These are phyloP conservation scores for Labeo rohita DNA, from an alignment of 2,113 vertebrate species.

Conservation along the genomic window DNA sequence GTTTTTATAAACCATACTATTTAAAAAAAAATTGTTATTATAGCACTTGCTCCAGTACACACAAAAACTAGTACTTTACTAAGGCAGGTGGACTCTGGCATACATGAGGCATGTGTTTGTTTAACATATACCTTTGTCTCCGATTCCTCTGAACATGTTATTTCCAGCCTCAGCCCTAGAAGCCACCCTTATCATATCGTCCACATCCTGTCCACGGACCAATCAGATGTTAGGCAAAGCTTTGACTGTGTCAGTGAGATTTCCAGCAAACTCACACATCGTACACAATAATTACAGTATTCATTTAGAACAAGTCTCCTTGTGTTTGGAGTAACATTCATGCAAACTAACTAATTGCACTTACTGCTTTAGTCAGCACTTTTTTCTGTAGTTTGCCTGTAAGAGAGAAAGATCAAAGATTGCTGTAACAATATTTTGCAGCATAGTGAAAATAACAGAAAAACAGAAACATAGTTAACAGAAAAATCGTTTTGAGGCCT, in stretches of 20 bases:
- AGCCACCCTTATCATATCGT: slow-evolving; percentile 75
- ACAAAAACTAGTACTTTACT: neutral
- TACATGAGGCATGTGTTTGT: neutral
- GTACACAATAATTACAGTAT: neutral
- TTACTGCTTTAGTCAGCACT: slow-evolving; percentile 67
- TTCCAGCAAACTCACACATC: neutral
- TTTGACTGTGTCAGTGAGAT: neutral
- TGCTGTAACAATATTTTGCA: neutral
- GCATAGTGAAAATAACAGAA: slow-evolving; percentile 2
- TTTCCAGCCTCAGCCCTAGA: slow-evolving; percentile 77
- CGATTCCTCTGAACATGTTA: slow-evolving; percentile 88
- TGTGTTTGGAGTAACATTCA: neutral
- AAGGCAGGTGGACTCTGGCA: neutral
- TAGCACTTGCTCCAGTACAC: neutral
- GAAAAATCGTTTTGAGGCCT: neutral
- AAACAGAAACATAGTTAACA: neutral
- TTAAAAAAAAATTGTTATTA: neutral
- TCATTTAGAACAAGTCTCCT: neutral
- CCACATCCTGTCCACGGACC: slow-evolving; percentile 78
- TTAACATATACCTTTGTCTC: slow-evolving; percentile 83
- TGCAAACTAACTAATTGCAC: slow-evolving; percentile 17
- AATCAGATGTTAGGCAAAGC: neutral
- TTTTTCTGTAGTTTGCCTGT: slow-evolving; percentile 74
- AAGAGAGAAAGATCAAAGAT: slow-evolving; percentile 15
- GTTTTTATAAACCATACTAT: neutral